Conservation (phyloP, 2,113 vertebrate genomes). For the Eolophus roseicapilla region DNA sequence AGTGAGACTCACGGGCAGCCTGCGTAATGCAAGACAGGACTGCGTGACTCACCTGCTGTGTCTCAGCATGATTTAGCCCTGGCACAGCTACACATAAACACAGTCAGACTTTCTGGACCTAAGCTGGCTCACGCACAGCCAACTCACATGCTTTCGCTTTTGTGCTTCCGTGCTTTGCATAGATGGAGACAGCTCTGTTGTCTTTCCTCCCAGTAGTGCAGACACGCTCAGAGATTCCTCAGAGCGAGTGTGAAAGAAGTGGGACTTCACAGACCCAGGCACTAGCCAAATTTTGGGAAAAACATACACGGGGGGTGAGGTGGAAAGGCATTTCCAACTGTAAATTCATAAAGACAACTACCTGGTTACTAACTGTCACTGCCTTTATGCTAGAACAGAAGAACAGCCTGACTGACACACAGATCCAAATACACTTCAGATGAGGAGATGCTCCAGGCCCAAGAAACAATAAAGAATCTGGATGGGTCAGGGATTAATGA, state of each 20-base stretch:
- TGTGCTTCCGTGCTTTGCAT: not conserved
- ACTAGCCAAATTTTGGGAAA: not conserved
- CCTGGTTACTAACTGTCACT: not conserved
- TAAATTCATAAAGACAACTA: not conserved
- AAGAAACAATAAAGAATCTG: not conserved
- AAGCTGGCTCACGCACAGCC: not conserved
- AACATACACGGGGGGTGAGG: not conserved
- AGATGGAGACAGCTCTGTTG: slow-evolving; percentile 21
- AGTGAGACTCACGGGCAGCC: not conserved
- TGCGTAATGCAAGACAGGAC: not conserved
- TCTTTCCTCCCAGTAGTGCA: not conserved
- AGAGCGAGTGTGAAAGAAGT: not conserved
- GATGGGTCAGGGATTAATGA: not conserved
- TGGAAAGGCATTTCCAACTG: not conserved
- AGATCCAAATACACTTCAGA: not conserved
- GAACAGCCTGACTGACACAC: not conserved
- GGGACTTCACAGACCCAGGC: not conserved
- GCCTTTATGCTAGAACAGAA: not conserved
- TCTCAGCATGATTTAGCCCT: not conserved
- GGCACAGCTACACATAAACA: not conserved
- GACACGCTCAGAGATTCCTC: not conserved
- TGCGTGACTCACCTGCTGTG: not conserved
- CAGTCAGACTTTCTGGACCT: not conserved
- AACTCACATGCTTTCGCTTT: not conserved
- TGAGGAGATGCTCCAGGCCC: not conserved